These are phyloP conservation scores for Neoscelio sp. DNA, from an alignment of 2,888 invertebrate species.

Conservation along the genomic window DNA sequence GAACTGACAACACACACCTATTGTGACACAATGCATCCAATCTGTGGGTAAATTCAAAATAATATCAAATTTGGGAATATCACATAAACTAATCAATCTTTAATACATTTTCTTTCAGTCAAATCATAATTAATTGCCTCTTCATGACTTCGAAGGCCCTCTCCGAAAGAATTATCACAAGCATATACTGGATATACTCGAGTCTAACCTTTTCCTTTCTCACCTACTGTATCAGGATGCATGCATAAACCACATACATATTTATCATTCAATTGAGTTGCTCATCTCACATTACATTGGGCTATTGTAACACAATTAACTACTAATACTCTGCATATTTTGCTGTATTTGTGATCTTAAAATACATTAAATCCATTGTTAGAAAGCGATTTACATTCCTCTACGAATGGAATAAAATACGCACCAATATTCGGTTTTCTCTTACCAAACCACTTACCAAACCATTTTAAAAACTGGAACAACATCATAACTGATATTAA, in stretches of 20 bases:
- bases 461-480: conserved; percentile 45
- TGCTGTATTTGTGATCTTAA: conserved; percentile 21
- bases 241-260: conserved; percentile 60
- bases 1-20: conserved; percentile 49
- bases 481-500: conserved; percentile 59
- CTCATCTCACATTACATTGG: conserved; percentile 28
- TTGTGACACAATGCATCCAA: conserved; percentile 45
- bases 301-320: conserved; percentile 56
- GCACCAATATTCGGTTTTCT: conserved; percentile 49
- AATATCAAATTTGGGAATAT: conserved; percentile 46
- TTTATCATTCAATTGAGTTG: conserved; percentile 48
- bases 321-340: conserved; percentile 39
- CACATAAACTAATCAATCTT: conserved; percentile 39
- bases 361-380: conserved; percentile 43
- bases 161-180: conserved; percentile 32
- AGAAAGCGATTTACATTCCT: conserved; percentile 32
- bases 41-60: conserved; percentile 34
- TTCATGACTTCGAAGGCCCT: conserved; percentile 36
- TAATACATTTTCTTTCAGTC: conserved; percentile 29
- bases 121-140: conserved; percentile 3
- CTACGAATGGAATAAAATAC: conserved; percentile 56
- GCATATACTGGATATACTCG: conserved; percentile 54
- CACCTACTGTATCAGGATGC: conserved; percentile 40
- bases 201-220: conserved; percentile 51
- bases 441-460: conserved; percentile 42